These are phyloP conservation scores for Drosophila jambulina DNA, from an alignment of 1,140 invertebrate species.

Conservation along the genomic window DNA sequence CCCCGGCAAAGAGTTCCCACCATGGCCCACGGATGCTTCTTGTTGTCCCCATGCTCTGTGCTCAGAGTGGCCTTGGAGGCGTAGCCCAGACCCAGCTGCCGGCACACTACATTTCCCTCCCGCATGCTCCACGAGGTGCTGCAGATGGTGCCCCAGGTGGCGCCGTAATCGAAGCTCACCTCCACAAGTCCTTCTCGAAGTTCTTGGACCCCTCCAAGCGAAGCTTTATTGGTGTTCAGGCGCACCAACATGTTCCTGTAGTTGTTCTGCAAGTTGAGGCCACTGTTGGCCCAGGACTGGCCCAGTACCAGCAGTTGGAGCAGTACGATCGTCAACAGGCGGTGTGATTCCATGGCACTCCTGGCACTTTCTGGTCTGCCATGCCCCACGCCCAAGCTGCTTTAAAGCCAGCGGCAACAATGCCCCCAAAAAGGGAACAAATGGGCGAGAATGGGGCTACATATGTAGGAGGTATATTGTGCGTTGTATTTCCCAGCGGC, in stretches of 20 bases:
- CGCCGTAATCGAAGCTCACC: slow-evolving; percentile 87
- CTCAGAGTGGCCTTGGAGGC: slow-evolving; percentile 88
- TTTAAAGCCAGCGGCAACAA: slow-evolving; percentile 63
- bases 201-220: background rate
- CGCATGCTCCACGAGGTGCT: slow-evolving; percentile 94
- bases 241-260: slow-evolving; percentile 70
- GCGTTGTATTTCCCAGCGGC: slow-evolving; percentile 66
- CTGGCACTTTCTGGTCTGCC: slow-evolving; percentile 18
- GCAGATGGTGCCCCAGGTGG: slow-evolving; percentile 93
- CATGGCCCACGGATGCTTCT: slow-evolving; percentile 87
- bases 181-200: slow-evolving; percentile 85
- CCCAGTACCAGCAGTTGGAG: slow-evolving; percentile 5
- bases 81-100: slow-evolving; percentile 90
- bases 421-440: slow-evolving; percentile 38
- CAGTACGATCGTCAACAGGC: slow-evolving; percentile 23
- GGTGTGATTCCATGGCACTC: slow-evolving; percentile 39
- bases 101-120: slow-evolving; percentile 94
- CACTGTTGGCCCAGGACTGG: slow-evolving; percentile 25
- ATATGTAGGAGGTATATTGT: slow-evolving; percentile 71
- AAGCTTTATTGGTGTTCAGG: slow-evolving; percentile 32
- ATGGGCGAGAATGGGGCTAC: slow-evolving; percentile 56
- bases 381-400: background rate
- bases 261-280: slow-evolving; percentile 61
- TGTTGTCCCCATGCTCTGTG: slow-evolving; percentile 88
- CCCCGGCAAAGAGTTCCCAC: slow-evolving; percentile 92